A percentile compares a stretch with the other conserved stretches of the same genome.
Conservation (phyloP, 2,888 invertebrate species). For the Drosophila kokeensis region DNA sequence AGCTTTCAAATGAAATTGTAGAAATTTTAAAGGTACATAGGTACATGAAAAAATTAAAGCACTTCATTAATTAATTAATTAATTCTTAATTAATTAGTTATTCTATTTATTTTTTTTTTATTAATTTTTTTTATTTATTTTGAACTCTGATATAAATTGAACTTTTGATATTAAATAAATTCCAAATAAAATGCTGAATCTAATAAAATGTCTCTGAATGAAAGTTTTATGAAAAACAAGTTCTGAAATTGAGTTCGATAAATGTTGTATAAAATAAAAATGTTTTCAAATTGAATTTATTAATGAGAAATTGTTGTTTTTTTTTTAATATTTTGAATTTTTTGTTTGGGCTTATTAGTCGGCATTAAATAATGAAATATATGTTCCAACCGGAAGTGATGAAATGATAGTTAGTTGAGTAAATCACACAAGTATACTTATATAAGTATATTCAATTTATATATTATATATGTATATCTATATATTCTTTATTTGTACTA, state of each 20-base stretch:
- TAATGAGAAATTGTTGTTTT: not conserved
- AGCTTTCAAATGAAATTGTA: not conserved
- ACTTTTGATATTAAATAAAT: not conserved
- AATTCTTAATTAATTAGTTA: too few species aligned
- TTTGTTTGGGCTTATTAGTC: not conserved
- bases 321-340: not conserved
- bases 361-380: not conserved
- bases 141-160: too few species aligned
- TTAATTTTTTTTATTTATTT: too few species aligned
- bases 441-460: not conserved
- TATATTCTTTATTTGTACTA: not conserved
- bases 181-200: not conserved
- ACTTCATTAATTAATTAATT: too few species aligned
- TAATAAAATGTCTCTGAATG: not conserved
- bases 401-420: not conserved
- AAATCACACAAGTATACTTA: not conserved
- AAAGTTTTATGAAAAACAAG: not conserved
- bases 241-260: not conserved
- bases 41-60: not conserved
- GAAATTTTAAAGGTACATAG: conserved; percentile 2
- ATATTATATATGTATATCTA: not conserved
- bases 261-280: not conserved
- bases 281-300: not conserved
- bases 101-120: not conserved
- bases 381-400: not conserved